Evolutionary conservation across 53 echinoderm and acorn worm genomes (phyloP).

Genomic region (Henricia sp.): DNA sequence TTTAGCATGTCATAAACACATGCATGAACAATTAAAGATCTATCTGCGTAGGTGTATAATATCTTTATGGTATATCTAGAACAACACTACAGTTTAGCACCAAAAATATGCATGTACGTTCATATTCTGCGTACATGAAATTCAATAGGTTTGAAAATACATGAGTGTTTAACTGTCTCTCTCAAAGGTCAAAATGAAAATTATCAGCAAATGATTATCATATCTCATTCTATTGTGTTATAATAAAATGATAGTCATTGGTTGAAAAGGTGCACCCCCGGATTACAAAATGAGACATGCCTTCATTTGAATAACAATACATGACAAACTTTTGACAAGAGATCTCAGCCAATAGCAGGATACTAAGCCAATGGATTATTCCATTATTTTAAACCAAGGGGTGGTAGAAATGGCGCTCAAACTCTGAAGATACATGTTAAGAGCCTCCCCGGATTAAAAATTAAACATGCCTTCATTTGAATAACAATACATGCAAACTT

Average conservation of each 20-base stretch:
- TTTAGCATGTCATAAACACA: not conserved
- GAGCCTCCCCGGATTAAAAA: not conserved
- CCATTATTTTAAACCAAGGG: conserved; percentile 6
- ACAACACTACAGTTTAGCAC: no score
- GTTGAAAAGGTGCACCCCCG: not conserved
- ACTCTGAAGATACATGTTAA: no score
- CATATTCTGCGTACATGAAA: not conserved
- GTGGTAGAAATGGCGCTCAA: no score
- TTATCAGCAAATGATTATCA: not conserved
- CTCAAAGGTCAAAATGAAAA: conserved; percentile 10
- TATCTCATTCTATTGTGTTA: not conserved
- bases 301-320: conserved; percentile 35
- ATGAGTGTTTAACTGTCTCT: not conserved
- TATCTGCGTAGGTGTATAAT: not conserved
- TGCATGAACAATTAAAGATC: not conserved
- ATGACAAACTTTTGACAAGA: conserved; percentile 17
- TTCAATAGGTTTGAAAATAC: no score
- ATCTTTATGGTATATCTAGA: not conserved
- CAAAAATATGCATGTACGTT: not conserved
- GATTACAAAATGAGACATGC: not conserved
- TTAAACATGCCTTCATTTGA: conserved; percentile 12
- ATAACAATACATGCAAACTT: conserved; percentile 11
- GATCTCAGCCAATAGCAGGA: conserved; percentile 10
- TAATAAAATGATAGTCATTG: no score
- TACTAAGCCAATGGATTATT: not conserved